These are phyloP conservation scores for Bovichtus variegatus DNA, from an alignment of 2,797 vertebrate genomes.

Conservation along the genomic window DNA sequence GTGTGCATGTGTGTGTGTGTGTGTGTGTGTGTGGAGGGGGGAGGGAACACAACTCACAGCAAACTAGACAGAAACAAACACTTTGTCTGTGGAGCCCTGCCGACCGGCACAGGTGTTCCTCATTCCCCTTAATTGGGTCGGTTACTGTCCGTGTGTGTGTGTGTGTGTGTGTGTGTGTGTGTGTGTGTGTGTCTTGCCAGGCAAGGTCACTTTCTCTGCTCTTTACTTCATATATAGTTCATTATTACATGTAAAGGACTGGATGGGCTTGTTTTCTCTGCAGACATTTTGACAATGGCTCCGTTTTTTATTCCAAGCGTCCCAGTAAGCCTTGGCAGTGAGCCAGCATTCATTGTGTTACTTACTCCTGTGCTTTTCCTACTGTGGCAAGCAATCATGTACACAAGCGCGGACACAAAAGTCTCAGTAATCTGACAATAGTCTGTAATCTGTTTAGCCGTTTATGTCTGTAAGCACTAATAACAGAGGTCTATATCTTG, in stretches of 20 bases:
- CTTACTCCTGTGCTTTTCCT: not conserved
- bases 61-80: conserved; percentile 26
- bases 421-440: too few species aligned
- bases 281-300: not conserved
- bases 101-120: conserved; percentile 68
- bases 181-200: conserved; percentile 16
- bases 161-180: conserved; percentile 16
- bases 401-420: not conserved
- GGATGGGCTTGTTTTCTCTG: not conserved
- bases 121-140: conserved; percentile 54
- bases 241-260: not conserved
- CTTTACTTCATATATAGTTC: conserved; percentile 18
- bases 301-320: too few species aligned
- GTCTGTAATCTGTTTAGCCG: too few species aligned
- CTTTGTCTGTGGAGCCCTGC: conserved; percentile 34
- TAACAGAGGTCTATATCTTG: too few species aligned
- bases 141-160: conserved; percentile 33
- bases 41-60: conserved; percentile 10
- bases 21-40: not conserved
- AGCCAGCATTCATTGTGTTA: too few species aligned
- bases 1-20: not conserved
- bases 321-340: too few species aligned
- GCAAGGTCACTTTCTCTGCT: conserved; percentile 41
- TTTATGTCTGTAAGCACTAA: too few species aligned
- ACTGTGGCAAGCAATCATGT: not conserved